A percentile compares a stretch with the other conserved stretches of the same genome.
phyloP scores from a whole-genome alignment of 2,888 invertebrate species.

The Apotomis turbidana region DNA sequence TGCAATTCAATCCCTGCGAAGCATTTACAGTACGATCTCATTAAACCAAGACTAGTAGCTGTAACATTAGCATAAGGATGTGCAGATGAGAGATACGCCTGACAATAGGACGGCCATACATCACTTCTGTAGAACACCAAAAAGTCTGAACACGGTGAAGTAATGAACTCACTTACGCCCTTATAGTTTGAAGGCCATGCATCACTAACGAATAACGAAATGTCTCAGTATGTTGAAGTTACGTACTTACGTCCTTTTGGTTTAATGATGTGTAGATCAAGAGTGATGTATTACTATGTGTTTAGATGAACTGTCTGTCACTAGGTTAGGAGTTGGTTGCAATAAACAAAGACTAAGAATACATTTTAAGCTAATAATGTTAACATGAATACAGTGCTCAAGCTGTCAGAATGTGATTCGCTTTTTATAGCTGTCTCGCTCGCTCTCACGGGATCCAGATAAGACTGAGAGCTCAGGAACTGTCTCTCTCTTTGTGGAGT shows the following conservation, averaged over 20 bases:
- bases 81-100: conserved; percentile 35
- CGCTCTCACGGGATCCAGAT: no score
- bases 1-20: background rate
- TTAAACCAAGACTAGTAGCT: conserved; percentile 38
- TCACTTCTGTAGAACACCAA: background rate
- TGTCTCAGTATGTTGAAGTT: background rate
- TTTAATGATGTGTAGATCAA: background rate
- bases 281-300: conserved; percentile 12
- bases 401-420: no score
- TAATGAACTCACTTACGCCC: background rate
- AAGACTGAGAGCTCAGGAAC: no score
- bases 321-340: background rate
- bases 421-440: no score
- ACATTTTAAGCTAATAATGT: no score
- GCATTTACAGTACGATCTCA: conserved; percentile 13
- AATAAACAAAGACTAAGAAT: background rate
- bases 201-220: conserved; percentile 10
- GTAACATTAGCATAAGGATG: conserved; percentile 36
- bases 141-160: background rate
- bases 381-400: no score
- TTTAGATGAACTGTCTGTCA: conserved; percentile 1
- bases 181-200: conserved; percentile 7
- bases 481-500: no score
- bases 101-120: conserved; percentile 35
- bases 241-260: background rate